A percentile compares a stretch with the other conserved stretches of the same genome.
Conservation (phyloP, 2,113 vertebrate species). For the Montifringilla adamsi region DNA sequence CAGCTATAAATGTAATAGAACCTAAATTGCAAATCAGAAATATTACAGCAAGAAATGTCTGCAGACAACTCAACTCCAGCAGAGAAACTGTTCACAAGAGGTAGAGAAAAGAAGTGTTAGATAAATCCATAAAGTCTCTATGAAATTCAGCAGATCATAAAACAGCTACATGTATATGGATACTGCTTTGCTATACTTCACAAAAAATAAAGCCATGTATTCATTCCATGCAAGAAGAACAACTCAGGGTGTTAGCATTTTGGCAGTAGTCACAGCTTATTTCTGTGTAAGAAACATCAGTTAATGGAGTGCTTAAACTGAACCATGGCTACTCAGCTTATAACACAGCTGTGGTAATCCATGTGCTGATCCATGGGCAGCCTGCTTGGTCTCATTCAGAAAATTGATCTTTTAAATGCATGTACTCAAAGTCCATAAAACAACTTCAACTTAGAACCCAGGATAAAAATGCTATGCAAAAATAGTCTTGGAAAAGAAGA, state of each 20-base stretch:
- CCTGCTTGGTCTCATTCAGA: not conserved
- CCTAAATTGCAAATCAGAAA: not conserved
- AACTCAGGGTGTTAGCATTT: not conserved
- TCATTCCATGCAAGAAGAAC: not conserved
- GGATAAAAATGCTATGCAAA: not conserved
- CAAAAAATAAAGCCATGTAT: not conserved
- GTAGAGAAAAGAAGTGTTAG: not conserved
- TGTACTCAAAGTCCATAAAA: not conserved
- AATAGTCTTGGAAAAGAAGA: not conserved
- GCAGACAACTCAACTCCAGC: not conserved
- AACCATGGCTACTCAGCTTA: not conserved
- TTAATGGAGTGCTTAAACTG: not conserved
- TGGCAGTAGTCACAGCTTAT: not conserved
- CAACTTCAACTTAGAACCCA: not conserved
- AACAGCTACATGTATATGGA: not conserved
- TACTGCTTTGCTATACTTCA: not conserved
- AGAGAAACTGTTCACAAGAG: not conserved
- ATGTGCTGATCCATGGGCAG: not conserved
- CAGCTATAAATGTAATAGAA: not conserved
- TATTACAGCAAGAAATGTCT: not conserved
- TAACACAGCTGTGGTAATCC: not conserved
- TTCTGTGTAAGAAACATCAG: not conserved
- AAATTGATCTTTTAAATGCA: not conserved
- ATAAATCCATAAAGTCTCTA: not conserved
- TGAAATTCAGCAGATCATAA: not conserved